Evolutionary conservation across 2,113 vertebrate species (phyloP).

Genomic region (Suncus etruscus): DNA sequence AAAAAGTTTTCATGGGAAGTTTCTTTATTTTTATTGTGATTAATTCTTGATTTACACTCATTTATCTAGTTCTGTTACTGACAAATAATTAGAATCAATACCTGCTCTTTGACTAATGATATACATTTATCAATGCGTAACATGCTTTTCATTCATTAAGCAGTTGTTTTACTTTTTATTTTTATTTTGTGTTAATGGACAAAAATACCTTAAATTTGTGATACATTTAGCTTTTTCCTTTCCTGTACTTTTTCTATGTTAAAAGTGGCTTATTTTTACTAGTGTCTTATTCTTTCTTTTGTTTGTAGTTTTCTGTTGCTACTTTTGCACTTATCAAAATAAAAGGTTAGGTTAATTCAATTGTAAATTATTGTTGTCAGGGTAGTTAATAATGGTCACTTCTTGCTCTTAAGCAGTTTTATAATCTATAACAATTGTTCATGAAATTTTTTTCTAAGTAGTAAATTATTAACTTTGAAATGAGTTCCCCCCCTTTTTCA

Average conservation of each 20-base stretch:
- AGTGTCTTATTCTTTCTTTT: slow-evolving; percentile 2
- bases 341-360: slow-evolving; percentile 1
- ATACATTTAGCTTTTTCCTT: slow-evolving; percentile 24
- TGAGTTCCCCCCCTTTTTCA: not conserved
- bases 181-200: slow-evolving; percentile 49
- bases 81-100: not conserved
- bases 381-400: not conserved
- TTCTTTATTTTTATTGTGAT: slow-evolving; percentile 36
- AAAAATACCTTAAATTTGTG: not conserved
- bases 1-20: not conserved
- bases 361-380: slow-evolving; percentile 37
- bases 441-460: slow-evolving; percentile 35
- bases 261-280: not conserved
- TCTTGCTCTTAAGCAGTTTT: not conserved
- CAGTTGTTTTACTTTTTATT: slow-evolving; percentile 24
- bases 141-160: slow-evolving; percentile 36
- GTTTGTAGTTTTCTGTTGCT: slow-evolving; percentile 9
- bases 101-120: not conserved
- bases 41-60: slow-evolving; percentile 14
- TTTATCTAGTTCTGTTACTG: slow-evolving; percentile 23
- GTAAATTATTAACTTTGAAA: slow-evolving; percentile 39
- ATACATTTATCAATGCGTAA: not conserved
- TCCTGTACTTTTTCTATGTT: not conserved
- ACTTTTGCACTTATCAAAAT: not conserved
- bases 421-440: not conserved